A percentile compares a stretch with the other conserved stretches of the same genome.
phyloP scores from a whole-genome alignment of 2,113 vertebrate genomes.

The Gambusia holbrooki region DNA sequence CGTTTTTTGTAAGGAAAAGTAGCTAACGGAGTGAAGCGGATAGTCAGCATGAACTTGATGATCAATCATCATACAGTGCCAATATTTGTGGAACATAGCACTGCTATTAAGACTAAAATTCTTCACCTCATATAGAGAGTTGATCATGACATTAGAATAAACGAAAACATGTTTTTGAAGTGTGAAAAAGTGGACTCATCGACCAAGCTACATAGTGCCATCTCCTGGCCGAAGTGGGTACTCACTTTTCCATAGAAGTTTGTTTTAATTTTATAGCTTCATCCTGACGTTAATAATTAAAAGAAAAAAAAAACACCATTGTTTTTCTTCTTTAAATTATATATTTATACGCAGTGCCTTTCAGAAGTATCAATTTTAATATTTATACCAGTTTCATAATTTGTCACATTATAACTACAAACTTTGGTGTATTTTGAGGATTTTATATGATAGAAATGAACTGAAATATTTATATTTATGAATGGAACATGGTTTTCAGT shows the following conservation, averaged over 20 bases:
- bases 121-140: slow-evolving; percentile 4
- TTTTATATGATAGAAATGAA: too few species aligned
- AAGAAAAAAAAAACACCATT: too few species aligned
- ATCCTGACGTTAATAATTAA: too few species aligned
- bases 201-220: slow-evolving; percentile 51
- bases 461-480: too few species aligned
- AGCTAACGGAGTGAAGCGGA: neutral
- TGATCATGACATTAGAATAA: neutral
- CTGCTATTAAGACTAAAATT: neutral
- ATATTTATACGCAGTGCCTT: too few species aligned
- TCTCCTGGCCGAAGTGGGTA: slow-evolving; percentile 39
- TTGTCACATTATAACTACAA: too few species aligned
- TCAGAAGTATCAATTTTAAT: too few species aligned
- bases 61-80: slow-evolving; percentile 1
- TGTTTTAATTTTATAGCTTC: neutral
- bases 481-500: too few species aligned
- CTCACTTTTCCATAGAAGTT: neutral
- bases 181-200: neutral
- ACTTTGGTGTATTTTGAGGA: too few species aligned
- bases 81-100: slow-evolving; percentile 7
- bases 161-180: neutral
- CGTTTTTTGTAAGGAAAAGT: slow-evolving; percentile 4
- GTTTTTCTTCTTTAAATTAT: too few species aligned
- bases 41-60: slow-evolving; percentile 5
- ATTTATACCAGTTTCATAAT: too few species aligned